Conservation (phyloP, 2,113 vertebrate species). For the Channa maculata region DNA sequence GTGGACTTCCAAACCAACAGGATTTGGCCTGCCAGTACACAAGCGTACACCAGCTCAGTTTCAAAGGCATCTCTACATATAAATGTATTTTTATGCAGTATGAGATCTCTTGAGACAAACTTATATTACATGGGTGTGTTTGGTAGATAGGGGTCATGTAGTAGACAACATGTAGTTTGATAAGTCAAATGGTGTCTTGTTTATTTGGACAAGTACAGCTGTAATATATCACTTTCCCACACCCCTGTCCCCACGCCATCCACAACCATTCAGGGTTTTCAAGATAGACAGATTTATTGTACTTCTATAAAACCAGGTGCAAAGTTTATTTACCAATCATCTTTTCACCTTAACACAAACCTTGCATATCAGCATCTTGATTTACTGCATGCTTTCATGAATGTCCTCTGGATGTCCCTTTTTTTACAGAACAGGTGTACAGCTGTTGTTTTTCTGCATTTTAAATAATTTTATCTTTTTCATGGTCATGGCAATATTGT, state of each 20-base stretch:
- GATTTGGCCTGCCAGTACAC: too few species aligned
- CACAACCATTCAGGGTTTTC: too few species aligned
- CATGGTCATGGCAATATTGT: conserved; percentile 41
- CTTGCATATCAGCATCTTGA: neutral
- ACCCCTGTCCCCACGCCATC: too few species aligned
- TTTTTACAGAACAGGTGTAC: neutral
- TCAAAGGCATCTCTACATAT: neutral
- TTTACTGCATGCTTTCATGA: neutral
- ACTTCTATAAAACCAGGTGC: conserved; percentile 3
- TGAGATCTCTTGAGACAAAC: neutral
- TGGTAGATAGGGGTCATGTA: too few species aligned
- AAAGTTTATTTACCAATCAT: too few species aligned
- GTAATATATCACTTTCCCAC: too few species aligned
- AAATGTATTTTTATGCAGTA: conserved; percentile 30
- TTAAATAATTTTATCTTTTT: conserved; percentile 20
- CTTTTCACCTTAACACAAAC: neutral
- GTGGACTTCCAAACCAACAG: too few species aligned
- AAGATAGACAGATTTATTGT: neutral
- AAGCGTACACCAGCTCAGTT: neutral
- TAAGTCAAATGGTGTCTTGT: too few species aligned
- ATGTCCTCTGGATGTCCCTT: neutral
- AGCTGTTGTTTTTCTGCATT: conserved; percentile 42
- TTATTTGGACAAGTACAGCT: too few species aligned
- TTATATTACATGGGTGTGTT: neutral
- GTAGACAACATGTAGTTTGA: neutral